Base-by-base conservation (phyloP, 1,140 invertebrate genomes). In the Drosophila azteca region DNA sequence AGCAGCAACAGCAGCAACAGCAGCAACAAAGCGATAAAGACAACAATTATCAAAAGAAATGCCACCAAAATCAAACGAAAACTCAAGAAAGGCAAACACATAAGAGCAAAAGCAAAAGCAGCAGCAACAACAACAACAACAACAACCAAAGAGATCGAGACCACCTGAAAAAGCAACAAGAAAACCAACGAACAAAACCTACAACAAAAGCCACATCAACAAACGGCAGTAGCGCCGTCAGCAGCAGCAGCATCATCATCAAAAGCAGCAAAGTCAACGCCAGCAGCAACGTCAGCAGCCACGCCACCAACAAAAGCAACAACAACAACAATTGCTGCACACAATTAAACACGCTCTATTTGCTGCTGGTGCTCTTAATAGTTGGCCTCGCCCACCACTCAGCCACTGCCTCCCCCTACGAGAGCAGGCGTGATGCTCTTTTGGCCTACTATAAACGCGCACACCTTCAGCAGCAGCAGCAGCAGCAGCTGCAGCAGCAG, bases 61-160 rank as follows among this genome's bases (percentile, higher is more conserved):
- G 82, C 82, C 82, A 85, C 82, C 82, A 87, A 78, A 85, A 87
- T 87, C 82, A 87, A 87, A 84, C 64, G 64, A 77, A 77, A 59
- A 74, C 82, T 78, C 82, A 88, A 63, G 62, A 71, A 77, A 61
- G 59, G 61, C 62, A 67, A 67, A 48, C 15, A 20, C 45, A 20
- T 31, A 52, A 13, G 17, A 58, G 52, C 60, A 53, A 49, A 22
- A 70, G 60, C 57, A 48, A 20, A 20, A 20, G 39, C 65, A 61
- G 59, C 57, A 53, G 68, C 48, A 69, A 39, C 58, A 62, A 29
- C n/a, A 29, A 24, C 24, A 24, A 24, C 24, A 5, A 5, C 24
- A 24, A 8, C 45, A 77, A 62, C 44, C 57, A 81, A 75, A 83
- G 75, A 83, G 79, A 83, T 70, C 76, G 75, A 87, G 79, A 87